These are phyloP conservation scores for Thalpophila matura DNA, from an alignment of 2,888 invertebrate genomes.

Conservation along the genomic window DNA sequence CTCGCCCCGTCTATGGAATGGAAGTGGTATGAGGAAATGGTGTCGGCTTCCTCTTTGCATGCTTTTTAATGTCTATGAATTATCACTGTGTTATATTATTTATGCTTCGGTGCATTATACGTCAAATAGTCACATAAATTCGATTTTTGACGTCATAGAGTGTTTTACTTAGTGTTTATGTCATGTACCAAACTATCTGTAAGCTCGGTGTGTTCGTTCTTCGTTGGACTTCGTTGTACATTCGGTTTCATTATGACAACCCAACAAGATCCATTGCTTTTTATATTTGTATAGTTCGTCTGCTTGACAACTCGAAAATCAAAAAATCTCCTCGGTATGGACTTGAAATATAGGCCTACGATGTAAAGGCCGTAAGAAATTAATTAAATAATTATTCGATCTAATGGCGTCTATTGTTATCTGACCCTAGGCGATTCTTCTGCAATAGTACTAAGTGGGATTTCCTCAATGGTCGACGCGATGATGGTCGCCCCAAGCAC, in stretches of 20 bases:
- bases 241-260: too few relatives aligned
- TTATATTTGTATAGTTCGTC: too few relatives aligned
- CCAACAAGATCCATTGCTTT: too few relatives aligned
- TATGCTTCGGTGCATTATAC: not conserved
- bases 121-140: not conserved
- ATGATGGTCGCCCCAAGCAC: slow-evolving; percentile 10
- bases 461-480: not conserved
- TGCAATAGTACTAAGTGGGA: slow-evolving; percentile 6
- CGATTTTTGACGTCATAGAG: not conserved
- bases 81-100: slow-evolving; percentile 26
- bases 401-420: not conserved
- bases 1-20: slow-evolving; percentile 71
- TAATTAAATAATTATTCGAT: too few relatives aligned
- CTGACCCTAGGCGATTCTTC: not conserved
- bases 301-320: too few relatives aligned
- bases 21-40: slow-evolving; percentile 74
- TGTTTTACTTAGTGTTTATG: too few relatives aligned
- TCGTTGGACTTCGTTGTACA: too few relatives aligned
- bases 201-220: too few relatives aligned
- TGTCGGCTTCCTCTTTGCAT: slow-evolving; percentile 75
- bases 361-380: too few relatives aligned
- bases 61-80: slow-evolving; percentile 66
- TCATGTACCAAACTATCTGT: too few relatives aligned
- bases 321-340: too few relatives aligned
- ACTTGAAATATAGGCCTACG: too few relatives aligned